phyloP scores from a whole-genome alignment of 2,797 vertebrate genomes.

The Sebastiscus albofasciatus region DNA sequence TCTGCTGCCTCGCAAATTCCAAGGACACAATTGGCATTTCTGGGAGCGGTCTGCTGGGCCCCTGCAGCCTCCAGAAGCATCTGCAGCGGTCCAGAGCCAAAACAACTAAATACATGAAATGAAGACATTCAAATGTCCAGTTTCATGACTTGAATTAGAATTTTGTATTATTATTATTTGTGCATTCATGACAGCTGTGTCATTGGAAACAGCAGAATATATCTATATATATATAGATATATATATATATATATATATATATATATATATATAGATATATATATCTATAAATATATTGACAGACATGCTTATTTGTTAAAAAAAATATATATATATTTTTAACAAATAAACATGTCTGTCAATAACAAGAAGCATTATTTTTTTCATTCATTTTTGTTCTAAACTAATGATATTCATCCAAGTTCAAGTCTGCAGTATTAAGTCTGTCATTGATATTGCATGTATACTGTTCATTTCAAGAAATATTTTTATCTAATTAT shows the following conservation, averaged over 20 bases:
- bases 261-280: no score
- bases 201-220: neutral
- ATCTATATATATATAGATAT: no score
- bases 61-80: conserved; percentile 23
- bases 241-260: no score
- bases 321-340: neutral
- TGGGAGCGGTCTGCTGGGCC: neutral
- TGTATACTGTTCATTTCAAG: no score
- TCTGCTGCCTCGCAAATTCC: conserved; percentile 21
- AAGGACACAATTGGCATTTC: conserved; percentile 35
- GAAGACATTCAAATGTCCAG: neutral
- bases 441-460: no score
- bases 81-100: neutral
- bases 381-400: neutral
- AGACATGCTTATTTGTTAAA: no score
- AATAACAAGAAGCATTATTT: neutral
- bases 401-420: neutral
- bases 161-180: neutral
- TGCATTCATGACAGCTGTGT: neutral
- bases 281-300: no score
- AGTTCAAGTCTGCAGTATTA: no score
- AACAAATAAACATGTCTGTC: neutral
- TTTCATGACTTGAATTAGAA: neutral
- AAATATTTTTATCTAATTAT: no score
- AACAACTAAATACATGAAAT: neutral